Base-by-base conservation (phyloP, 2,797 vertebrate genomes). In the Danio tinwini region DNA sequence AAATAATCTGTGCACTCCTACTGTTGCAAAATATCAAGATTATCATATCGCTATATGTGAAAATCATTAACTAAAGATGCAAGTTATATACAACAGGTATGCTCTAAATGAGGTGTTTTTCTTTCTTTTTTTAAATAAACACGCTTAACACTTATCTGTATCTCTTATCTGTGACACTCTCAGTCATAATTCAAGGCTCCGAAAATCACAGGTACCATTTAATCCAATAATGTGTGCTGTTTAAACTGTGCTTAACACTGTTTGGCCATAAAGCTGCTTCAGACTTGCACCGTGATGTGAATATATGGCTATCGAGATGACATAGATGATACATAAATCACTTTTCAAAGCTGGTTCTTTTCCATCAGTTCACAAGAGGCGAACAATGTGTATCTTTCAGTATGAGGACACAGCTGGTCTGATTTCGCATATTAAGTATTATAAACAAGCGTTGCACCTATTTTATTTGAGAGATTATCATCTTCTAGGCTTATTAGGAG, bases 401-500 rank as follows among this genome's bases (percentile, higher is more conserved):
- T 49, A 39, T 45, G 14, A 76, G 74, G 74, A 56, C 64, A 77
- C 75, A 77, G 53, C 75, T 77, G 75, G 75, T 77, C 64, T 77
- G 42, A 11, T 58, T 63, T 75, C 68, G 75, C 75, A 59, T 77
- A 69, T 77, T 68, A 77, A 68, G 75, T 77, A 77, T 77, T 58
- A 68, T 59, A 69, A 77, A 77, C 75, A 77, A 77, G 64, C 85
- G 56, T 86, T 65, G 74, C 39, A 64, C 62, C 49, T 76, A 69
- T 77, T 77, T 68, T 77, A 77, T 77, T 90, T 88, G 87, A 86
- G 86, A 93, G 91, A 92, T 92, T 93, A 82, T 84, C 74, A 90
- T 91, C 91, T 87, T 90, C 91, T 91, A 88, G 89, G 89, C 91
- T 68, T 77, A 81, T 80, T 64, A 76, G 55, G 19, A 65, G 50